Conservation (phyloP, 2,797 vertebrate species). For the Oryzias sinensis region DNA sequence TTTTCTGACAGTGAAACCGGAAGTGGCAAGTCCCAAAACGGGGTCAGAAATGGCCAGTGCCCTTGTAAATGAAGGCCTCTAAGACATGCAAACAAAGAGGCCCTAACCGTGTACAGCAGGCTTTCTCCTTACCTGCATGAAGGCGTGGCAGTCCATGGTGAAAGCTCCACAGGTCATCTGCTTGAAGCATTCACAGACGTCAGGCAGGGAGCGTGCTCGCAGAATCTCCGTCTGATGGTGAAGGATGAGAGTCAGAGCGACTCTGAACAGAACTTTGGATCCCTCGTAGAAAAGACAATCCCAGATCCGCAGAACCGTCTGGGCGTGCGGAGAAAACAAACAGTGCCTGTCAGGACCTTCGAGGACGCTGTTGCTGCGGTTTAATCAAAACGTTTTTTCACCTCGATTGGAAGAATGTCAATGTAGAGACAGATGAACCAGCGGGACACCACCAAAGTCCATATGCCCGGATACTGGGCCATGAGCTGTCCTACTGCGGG, state of each 20-base stretch:
- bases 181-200: slow-evolving; percentile 90
- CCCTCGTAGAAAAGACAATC: slow-evolving; percentile 96
- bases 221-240: slow-evolving; percentile 88
- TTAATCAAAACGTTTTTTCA: slow-evolving; percentile 40
- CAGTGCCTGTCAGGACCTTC: too few species aligned
- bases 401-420: slow-evolving; percentile 94
- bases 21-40: too few species aligned
- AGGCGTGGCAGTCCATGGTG: slow-evolving; percentile 88
- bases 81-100: too few species aligned
- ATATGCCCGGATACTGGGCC: slow-evolving; percentile 85
- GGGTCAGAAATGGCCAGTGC: too few species aligned
- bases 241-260: slow-evolving; percentile 89
- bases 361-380: too few species aligned
- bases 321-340: slow-evolving; percentile 23
- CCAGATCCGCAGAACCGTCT: slow-evolving; percentile 96
- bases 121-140: slow-evolving; percentile 86
- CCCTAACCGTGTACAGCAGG: neutral
- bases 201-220: slow-evolving; percentile 82
- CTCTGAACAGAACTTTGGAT: slow-evolving; percentile 93
- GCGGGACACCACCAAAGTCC: slow-evolving; percentile 90
- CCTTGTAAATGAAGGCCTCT: too few species aligned
- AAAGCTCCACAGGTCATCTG: slow-evolving; percentile 85
- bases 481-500: slow-evolving; percentile 88
- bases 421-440: slow-evolving; percentile 98
- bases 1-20: too few species aligned